phyloP scores from a whole-genome alignment of 2,888 invertebrate genomes.

The Odontocerum albicorne region DNA sequence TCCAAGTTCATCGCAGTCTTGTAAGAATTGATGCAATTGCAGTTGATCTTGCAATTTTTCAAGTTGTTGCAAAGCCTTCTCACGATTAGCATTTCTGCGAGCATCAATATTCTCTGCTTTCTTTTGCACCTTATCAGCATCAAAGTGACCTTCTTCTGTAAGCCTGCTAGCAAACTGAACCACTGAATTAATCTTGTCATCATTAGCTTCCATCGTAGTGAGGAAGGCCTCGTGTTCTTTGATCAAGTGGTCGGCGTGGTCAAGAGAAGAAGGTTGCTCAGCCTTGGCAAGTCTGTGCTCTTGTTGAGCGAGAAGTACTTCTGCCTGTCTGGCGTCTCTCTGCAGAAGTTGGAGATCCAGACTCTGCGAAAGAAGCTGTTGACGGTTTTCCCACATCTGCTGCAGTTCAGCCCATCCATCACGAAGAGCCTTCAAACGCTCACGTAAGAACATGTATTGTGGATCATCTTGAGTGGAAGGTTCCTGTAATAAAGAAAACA shows the following conservation, averaged over 20 bases:
- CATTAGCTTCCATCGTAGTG: slow-evolving; percentile 99
- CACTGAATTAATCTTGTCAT: slow-evolving; percentile 97
- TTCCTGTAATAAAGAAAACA: slow-evolving; percentile 52
- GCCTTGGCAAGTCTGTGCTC: slow-evolving; percentile 97
- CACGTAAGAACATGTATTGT: slow-evolving; percentile 99
- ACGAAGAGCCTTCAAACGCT: slow-evolving; percentile 95
- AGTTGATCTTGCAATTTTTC: slow-evolving; percentile 93
- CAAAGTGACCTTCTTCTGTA: slow-evolving; percentile 93
- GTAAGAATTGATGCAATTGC: slow-evolving; percentile 92
- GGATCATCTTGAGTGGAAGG: slow-evolving; percentile 92
- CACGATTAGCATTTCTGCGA: slow-evolving; percentile 85
- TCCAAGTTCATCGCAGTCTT: slow-evolving; percentile 93
- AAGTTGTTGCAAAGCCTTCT: slow-evolving; percentile 88
- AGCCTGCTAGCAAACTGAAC: slow-evolving; percentile 91
- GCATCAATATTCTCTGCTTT: slow-evolving; percentile 94
- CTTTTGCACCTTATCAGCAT: slow-evolving; percentile 93
- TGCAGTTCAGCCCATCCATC: slow-evolving; percentile 99
- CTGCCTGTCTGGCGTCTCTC: slow-evolving; percentile 96
- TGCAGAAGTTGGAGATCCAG: slow-evolving; percentile 94
- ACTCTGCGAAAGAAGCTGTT: slow-evolving; percentile 91
- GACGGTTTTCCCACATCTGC: slow-evolving; percentile 99
- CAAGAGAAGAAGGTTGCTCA: slow-evolving; percentile 91
- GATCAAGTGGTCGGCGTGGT: slow-evolving; percentile 95
- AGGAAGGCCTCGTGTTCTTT: slow-evolving; percentile 99
- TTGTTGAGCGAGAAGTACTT: slow-evolving; percentile 96